Conservation (phyloP, 1,140 invertebrate genomes). For the Agraylea sexmaculata region DNA sequence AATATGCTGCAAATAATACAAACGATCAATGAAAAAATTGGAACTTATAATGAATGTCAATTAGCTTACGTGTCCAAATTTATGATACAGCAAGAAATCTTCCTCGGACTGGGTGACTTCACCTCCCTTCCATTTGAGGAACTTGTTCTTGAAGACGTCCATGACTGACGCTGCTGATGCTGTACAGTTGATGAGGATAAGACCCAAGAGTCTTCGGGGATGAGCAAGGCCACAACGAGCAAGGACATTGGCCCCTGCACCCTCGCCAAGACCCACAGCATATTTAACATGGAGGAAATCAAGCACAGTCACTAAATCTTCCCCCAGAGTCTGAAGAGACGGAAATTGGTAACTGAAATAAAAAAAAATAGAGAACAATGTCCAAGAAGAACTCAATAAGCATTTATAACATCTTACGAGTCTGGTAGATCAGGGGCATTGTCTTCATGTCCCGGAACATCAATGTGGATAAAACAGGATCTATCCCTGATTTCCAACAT, state of each 20-base stretch:
- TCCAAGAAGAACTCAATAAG: no score
- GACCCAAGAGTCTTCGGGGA: constrained; percentile 57
- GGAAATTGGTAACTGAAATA: constrained; percentile 64
- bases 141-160: constrained; percentile 77
- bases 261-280: constrained; percentile 77
- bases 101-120: constrained; percentile 66
- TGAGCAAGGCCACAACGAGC: constrained; percentile 73
- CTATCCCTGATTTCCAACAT: constrained; percentile 78
- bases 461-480: constrained; percentile 79
- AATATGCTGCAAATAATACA: constrained; percentile 15
- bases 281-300: constrained; percentile 69
- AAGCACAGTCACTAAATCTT: constrained; percentile 70
- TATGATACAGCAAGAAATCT: constrained; percentile 77
- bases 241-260: constrained; percentile 80
- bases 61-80: constrained; percentile 79
- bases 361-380: no score
- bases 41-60: neutral
- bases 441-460: constrained; percentile 80
- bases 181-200: constrained; percentile 80
- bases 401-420: constrained; percentile 43
- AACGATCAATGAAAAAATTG: neutral
- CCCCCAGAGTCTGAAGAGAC: constrained; percentile 68
- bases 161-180: constrained; percentile 75
- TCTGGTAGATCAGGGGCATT: constrained; percentile 57
- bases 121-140: constrained; percentile 62